These are phyloP conservation scores for Colletes collaris DNA, from an alignment of 2,888 invertebrate genomes.

Conservation along the genomic window DNA sequence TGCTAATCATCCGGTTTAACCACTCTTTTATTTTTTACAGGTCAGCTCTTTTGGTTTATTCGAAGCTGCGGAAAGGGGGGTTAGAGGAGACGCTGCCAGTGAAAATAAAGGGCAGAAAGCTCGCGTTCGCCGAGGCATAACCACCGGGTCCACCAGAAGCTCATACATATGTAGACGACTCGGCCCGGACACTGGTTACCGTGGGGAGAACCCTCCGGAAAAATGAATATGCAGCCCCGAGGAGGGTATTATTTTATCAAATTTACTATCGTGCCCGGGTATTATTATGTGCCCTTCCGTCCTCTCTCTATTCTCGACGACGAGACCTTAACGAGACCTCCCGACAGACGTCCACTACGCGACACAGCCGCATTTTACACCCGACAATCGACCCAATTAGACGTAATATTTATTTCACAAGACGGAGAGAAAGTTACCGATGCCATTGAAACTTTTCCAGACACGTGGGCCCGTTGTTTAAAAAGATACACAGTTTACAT, in stretches of 20 bases:
- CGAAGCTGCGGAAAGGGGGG: constrained; percentile 35
- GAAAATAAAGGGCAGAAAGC: constrained; percentile 70
- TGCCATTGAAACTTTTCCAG: too few species aligned
- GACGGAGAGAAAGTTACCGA: too few species aligned
- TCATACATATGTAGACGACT: constrained; percentile 79
- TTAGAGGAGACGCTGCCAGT: constrained; percentile 24
- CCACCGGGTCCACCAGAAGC: constrained; percentile 72
- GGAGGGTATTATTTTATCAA: constrained; percentile 74
- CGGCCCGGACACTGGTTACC: constrained; percentile 52
- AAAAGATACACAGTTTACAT: too few species aligned
- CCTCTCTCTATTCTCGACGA: constrained; percentile 32
- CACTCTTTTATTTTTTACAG: constrained; percentile 40
- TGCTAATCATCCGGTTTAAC: constrained; percentile 66
- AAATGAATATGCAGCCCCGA: constrained; percentile 78
- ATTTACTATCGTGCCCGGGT: constrained; percentile 65
- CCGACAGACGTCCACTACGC: constrained; percentile 18
- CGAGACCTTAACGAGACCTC: constrained; percentile 37
- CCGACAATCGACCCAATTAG: not conserved
- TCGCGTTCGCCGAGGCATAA: constrained; percentile 74
- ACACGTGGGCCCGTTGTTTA: too few species aligned
- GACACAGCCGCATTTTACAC: not conserved
- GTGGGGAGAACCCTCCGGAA: constrained; percentile 70
- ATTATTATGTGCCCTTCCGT: constrained; percentile 59
- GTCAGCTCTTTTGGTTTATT: constrained; percentile 61
- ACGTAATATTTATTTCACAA: not conserved